phyloP scores from a whole-genome alignment of 2,888 invertebrate species.

The Achlya flavicornis region DNA sequence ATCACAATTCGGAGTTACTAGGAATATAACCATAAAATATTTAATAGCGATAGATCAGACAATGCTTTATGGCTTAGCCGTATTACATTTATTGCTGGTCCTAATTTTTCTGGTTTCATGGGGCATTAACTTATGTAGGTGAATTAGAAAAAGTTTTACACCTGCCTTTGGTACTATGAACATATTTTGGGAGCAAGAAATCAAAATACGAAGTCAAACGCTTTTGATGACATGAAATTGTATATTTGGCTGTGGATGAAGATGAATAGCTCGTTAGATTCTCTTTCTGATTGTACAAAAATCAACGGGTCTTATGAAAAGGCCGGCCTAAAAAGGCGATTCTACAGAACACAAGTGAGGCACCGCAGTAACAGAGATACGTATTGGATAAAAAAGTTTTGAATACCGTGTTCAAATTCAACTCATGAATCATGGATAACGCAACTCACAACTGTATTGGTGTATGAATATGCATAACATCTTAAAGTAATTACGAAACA shows the following conservation, averaged over 20 bases:
- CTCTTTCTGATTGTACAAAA: not conserved
- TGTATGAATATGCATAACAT: conserved; percentile 9
- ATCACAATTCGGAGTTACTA: conserved; percentile 28
- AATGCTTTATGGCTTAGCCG: conserved; percentile 21
- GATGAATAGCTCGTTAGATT: not conserved
- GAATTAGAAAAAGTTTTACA: not conserved
- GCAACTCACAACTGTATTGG: conserved; percentile 8
- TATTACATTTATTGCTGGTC: conserved; percentile 21
- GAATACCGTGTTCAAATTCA: conserved; percentile 27
- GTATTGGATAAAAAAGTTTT: conserved; percentile 24
- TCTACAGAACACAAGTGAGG: not conserved
- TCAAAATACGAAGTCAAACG: not conserved
- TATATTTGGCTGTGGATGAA: not conserved
- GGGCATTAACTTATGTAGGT: not conserved
- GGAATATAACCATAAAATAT: conserved; percentile 24
- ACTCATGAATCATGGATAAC: conserved; percentile 7
- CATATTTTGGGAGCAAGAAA: not conserved
- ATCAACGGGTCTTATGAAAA: not conserved
- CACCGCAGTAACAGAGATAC: not conserved
- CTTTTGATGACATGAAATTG: not conserved
- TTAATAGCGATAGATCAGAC: conserved; percentile 21
- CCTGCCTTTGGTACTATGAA: not conserved
- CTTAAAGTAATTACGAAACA: conserved; percentile 26
- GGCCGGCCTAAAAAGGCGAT: not conserved
- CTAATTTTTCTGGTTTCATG: conserved; percentile 29